These are phyloP conservation scores for Oceanodroma leucorhoa DNA, from an alignment of 2,797 vertebrate genomes.

Conservation along the genomic window DNA sequence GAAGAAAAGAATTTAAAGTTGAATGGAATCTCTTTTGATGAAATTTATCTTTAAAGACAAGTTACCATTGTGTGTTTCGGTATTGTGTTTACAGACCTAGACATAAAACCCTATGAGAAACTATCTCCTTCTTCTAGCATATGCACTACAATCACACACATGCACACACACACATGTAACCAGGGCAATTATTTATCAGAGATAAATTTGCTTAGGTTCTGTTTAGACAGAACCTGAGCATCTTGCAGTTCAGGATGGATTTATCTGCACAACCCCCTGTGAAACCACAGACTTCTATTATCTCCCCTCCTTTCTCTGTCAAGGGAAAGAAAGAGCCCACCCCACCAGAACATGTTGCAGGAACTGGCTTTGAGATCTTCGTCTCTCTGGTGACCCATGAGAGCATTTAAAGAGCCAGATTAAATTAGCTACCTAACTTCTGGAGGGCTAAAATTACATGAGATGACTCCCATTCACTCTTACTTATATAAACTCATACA, in stretches of 20 bases:
- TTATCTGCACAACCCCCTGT: background rate
- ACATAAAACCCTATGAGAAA: background rate
- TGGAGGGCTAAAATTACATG: background rate
- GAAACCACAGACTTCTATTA: background rate
- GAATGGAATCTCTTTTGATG: background rate
- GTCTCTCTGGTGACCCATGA: background rate
- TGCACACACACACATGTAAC: rapidly evolving
- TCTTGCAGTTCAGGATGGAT: background rate
- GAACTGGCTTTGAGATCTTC: background rate
- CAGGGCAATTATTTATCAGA: background rate
- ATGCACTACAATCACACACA: background rate
- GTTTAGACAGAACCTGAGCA: background rate
- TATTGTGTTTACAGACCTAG: background rate
- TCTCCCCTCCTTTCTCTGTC: background rate
- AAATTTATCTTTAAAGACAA: background rate
- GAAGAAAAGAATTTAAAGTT: background rate
- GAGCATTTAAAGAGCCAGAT: background rate
- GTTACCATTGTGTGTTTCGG: background rate
- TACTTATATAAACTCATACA: background rate
- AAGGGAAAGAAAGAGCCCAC: background rate
- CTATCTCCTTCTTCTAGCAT: background rate
- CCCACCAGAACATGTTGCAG: background rate
- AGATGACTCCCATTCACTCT: background rate
- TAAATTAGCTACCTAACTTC: background rate
- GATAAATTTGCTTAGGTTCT: no score